A percentile compares a stretch with the other conserved stretches of the same genome.
Evolutionary conservation across 2,113 vertebrate genomes (phyloP).

Genomic region (Sterna hirundo): DNA sequence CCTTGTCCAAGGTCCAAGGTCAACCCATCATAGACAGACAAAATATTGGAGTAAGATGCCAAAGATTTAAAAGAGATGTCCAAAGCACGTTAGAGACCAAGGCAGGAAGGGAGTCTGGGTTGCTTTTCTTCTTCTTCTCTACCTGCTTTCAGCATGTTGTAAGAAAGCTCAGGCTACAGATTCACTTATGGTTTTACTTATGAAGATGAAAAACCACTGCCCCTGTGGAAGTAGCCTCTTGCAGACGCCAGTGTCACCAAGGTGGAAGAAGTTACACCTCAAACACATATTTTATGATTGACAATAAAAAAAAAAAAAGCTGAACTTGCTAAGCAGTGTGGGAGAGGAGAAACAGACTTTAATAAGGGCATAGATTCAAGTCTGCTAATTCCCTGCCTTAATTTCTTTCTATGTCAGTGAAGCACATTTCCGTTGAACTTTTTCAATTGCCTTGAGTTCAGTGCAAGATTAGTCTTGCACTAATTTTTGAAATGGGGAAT

Average conservation of each 20-base stretch:
- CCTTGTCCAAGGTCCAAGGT: neutral
- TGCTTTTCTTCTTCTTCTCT: neutral
- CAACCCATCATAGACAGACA: neutral
- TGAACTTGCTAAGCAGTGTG: neutral
- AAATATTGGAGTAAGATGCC: neutral
- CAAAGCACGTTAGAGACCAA: neutral
- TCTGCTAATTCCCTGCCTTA: neutral
- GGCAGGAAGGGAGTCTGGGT: neutral
- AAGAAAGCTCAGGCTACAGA: neutral
- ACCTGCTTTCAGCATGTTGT: neutral
- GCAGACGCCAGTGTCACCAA: neutral
- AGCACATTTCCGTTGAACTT: neutral
- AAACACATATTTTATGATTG: neutral
- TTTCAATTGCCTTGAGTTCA: neutral
- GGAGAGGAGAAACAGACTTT: constrained; percentile 1
- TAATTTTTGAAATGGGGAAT: neutral
- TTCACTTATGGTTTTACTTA: neutral
- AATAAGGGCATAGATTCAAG: neutral
- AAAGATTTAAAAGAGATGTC: neutral
- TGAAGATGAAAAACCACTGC: neutral
- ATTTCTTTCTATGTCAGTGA: neutral
- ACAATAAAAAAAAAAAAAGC: neutral
- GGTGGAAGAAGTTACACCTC: neutral
- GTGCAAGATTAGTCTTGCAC: neutral
- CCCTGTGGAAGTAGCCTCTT: neutral